Conservation (phyloP, 2,113 vertebrate species). For the Tragulus kanchil region DNA sequence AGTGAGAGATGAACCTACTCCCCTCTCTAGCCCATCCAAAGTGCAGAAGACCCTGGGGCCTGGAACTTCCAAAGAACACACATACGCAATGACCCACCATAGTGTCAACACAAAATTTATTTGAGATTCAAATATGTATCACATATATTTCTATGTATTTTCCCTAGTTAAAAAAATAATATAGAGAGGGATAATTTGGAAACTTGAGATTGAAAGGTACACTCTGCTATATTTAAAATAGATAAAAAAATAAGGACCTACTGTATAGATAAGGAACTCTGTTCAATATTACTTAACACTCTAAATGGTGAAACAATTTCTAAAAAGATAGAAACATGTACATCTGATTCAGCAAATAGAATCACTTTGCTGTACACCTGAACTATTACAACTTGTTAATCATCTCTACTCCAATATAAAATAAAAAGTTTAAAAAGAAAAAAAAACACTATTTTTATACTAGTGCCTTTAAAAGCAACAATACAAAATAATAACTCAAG, state of each 20-base stretch:
- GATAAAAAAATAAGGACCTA: neutral
- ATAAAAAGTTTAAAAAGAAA: neutral
- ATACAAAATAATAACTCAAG: neutral
- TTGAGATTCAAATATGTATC: neutral
- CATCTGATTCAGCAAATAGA: neutral
- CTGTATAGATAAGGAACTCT: neutral
- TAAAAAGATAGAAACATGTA: neutral
- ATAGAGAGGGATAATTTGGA: neutral
- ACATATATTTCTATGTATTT: neutral
- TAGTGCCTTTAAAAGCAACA: neutral
- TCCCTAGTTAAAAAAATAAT: neutral
- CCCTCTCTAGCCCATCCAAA: neutral
- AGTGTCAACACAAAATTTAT: neutral
- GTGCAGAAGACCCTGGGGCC: neutral
- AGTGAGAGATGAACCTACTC: neutral
- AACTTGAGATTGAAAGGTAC: fast-evolving
- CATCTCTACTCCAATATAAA: neutral
- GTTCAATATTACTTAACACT: neutral
- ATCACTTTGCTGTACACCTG: neutral
- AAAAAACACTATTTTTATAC: neutral
- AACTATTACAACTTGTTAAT: neutral
- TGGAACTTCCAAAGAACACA: neutral
- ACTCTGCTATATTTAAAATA: neutral
- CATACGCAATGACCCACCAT: neutral
- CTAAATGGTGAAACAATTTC: neutral